Evolutionary conservation across 2,113 vertebrate species (phyloP).

Genomic region (Polypterus senegalus): DNA sequence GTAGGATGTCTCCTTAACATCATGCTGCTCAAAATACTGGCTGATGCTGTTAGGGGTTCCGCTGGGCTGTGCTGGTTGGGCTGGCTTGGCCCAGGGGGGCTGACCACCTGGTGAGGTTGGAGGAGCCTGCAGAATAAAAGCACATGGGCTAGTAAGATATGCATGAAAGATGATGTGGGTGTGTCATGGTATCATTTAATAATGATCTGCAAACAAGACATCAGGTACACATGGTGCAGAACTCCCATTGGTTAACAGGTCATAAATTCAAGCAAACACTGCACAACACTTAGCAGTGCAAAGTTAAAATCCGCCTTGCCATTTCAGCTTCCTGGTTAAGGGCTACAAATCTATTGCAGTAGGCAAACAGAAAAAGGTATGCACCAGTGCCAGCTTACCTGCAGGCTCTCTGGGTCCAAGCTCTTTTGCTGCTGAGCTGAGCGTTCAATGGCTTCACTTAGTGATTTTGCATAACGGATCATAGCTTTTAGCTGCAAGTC

Average conservation of each 20-base stretch:
- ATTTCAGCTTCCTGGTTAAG: too few relatives aligned
- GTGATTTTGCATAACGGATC: constrained; percentile 88
- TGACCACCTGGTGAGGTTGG: constrained; percentile 68
- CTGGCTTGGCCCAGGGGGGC: constrained; percentile 66
- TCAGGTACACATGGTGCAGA: too few relatives aligned
- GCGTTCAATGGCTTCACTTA: constrained; percentile 91
- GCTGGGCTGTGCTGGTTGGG: constrained; percentile 35
- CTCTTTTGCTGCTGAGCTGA: constrained; percentile 87
- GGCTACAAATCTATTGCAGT: too few relatives aligned
- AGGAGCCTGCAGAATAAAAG: constrained; percentile 48
- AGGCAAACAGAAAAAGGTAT: background rate
- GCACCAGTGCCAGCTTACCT: constrained; percentile 30
- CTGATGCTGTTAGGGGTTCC: constrained; percentile 61
- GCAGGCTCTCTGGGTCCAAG: constrained; percentile 46
- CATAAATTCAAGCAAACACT: too few relatives aligned
- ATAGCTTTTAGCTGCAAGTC: constrained; percentile 94
- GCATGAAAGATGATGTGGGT: too few relatives aligned
- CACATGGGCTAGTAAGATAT: too few relatives aligned
- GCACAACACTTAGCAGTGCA: too few relatives aligned
- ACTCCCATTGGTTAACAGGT: too few relatives aligned
- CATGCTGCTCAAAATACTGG: constrained; percentile 82
- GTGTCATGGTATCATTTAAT: too few relatives aligned
- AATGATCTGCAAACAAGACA: too few relatives aligned
- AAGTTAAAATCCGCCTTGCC: too few relatives aligned
- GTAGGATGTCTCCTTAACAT: constrained; percentile 92